Conservation (phyloP, 2,113 vertebrate genomes). For the Ornithorhynchus anatinus region DNA sequence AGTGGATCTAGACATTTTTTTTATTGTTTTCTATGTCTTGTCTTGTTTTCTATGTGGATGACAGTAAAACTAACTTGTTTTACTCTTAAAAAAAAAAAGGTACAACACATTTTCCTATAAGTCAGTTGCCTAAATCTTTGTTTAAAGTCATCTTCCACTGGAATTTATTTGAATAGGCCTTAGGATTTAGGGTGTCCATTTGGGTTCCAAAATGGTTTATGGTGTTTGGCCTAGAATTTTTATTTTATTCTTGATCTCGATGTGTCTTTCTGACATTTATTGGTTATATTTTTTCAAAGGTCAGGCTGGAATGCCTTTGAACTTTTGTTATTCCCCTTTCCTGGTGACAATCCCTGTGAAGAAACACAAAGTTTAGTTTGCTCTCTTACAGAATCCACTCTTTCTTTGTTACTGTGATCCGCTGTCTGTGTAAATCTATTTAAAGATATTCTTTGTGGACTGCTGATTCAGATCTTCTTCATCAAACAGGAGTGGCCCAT, state of each 20-base stretch:
- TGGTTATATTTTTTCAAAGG: conserved; percentile 53
- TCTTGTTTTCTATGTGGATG: too few relatives aligned
- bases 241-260: conserved; percentile 27
- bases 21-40: too few relatives aligned
- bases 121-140: not conserved
- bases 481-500: conserved; percentile 30
- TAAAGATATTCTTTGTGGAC: conserved; percentile 58
- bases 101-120: not conserved
- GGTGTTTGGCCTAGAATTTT: conserved; percentile 27
- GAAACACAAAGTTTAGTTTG: conserved; percentile 60
- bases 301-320: conserved; percentile 49
- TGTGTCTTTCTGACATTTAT: conserved; percentile 30
- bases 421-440: conserved; percentile 58
- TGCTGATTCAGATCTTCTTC: conserved; percentile 49
- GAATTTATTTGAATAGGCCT: not conserved
- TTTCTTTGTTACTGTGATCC: conserved; percentile 58
- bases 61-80: not conserved
- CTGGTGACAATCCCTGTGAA: conserved; percentile 47
- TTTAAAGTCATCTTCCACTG: not conserved
- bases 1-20: too few relatives aligned
- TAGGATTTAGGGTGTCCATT: conserved; percentile 6
- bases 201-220: conserved; percentile 20
- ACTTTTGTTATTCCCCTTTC: conserved; percentile 40
- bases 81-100: not conserved
- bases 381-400: conserved; percentile 52